A percentile compares a stretch with the other conserved stretches of the same genome.
phyloP scores from a whole-genome alignment of 2,888 invertebrate genomes.

The Gerris lacustris region DNA sequence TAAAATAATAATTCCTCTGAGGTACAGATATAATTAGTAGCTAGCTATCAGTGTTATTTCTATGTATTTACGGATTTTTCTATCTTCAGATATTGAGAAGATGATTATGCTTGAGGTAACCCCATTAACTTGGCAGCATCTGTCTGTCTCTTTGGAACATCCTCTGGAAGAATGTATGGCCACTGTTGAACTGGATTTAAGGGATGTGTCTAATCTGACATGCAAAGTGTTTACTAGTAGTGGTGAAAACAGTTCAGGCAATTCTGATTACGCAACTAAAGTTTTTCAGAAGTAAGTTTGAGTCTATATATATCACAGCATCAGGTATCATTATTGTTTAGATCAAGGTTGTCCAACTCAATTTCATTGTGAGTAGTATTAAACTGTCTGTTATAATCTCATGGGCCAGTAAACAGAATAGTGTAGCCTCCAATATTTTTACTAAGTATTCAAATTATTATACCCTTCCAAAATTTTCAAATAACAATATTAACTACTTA shows the following conservation, averaged over 20 bases:
- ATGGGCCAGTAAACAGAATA: too few relatives aligned
- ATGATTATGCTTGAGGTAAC: slow-evolving; percentile 86
- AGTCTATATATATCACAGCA: neutral
- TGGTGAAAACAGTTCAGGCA: slow-evolving; percentile 38
- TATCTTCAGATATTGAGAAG: slow-evolving; percentile 46
- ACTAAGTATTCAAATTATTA: too few relatives aligned
- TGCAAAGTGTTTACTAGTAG: slow-evolving; percentile 60
- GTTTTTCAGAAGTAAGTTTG: slow-evolving; percentile 57
- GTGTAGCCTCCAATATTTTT: too few relatives aligned
- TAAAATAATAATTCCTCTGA: too few relatives aligned
- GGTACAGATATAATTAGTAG: too few relatives aligned
- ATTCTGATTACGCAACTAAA: slow-evolving; percentile 46
- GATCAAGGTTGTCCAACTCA: neutral
- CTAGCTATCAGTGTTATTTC: too few relatives aligned
- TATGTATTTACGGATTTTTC: neutral
- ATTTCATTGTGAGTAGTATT: too few relatives aligned
- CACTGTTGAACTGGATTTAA: slow-evolving; percentile 76
- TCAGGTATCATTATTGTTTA: neutral
- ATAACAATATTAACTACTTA: too few relatives aligned
- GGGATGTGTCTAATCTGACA: slow-evolving; percentile 63
- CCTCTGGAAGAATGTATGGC: slow-evolving; percentile 86
- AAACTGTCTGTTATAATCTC: too few relatives aligned
- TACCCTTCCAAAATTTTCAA: too few relatives aligned
- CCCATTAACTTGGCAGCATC: slow-evolving; percentile 76
- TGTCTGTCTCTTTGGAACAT: slow-evolving; percentile 83